Evolutionary conservation across 2,888 invertebrate genomes (phyloP).

Genomic region (Volucella zonaria): DNA sequence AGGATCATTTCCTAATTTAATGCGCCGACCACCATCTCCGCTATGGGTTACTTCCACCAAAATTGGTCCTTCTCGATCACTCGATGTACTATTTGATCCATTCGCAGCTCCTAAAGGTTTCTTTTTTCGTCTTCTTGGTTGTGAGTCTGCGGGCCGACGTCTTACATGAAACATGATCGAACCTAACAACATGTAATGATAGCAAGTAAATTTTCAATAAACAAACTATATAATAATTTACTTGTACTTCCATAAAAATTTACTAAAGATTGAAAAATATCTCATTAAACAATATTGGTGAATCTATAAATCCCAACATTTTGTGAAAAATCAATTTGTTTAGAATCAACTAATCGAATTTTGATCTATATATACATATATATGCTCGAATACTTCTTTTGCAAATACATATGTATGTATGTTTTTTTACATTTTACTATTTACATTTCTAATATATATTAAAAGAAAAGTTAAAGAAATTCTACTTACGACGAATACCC

Average conservation of each 20-base stretch:
- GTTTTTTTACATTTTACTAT: no score
- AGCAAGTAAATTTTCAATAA: conserved; percentile 11
- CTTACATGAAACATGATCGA: conserved; percentile 99
- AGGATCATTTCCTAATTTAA: conserved; percentile 86
- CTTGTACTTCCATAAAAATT: neutral
- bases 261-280: no score
- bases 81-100: conserved; percentile 84
- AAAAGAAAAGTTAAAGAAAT: neutral
- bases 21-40: conserved; percentile 85
- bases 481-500: conserved; percentile 88
- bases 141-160: conserved; percentile 94
- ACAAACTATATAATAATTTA: neutral
- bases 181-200: conserved; percentile 83
- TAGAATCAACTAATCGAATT: neutral
- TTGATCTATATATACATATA: neutral
- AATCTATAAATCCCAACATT: neutral
- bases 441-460: no score
- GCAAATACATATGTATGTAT: no score
- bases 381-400: no score
- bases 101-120: conserved; percentile 84
- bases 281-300: no score
- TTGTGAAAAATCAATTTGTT: conserved; percentile 17
- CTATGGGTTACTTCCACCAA: conserved; percentile 85
- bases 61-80: conserved; percentile 87
- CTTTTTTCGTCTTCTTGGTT: conserved; percentile 95